Evolutionary conservation across 2,797 vertebrate genomes (phyloP), one percentile per base, ranked within the genome.

Genomic region (Botia almorhae): DNA sequence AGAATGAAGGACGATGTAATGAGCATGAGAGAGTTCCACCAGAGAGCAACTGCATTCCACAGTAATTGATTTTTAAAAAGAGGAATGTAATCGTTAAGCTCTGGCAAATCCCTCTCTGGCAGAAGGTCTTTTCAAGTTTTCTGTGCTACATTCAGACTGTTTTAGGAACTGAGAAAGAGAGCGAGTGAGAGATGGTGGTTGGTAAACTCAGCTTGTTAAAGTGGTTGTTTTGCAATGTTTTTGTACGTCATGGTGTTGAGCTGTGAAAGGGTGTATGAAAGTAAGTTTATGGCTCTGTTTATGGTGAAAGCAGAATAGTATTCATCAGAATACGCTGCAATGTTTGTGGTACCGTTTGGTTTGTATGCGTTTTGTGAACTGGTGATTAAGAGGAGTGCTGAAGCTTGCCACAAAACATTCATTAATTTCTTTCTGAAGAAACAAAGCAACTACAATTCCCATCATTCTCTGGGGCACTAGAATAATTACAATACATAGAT

Each of bases 91-190:
- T 63, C 69, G 55, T 69, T 78, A 71, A 64, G 19, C 76, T 53
- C 56, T 64, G 26, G 58, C 76, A 78, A 63, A 71, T 71, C 58
- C 48, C 46, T 78, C 19, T 71, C n/a, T 53, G 56, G 46, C 67
- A 78, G 26, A 78, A 78, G 68, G 68, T 63, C 76, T 71, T 71
- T 78, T 78, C 68, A 70, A 71, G 68, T 78, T 63, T 63, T 53
- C 76, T 50, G 46, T 50, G 19, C 58, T 26, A 53, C 56, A 53
- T 78, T 71, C 14, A 14, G 21, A 78, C 46, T 23, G 56, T 78
- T 63, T 63, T 21, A 23, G 46, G 2, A 63, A 63, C n/a, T 21
- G 13, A 68, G 48, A 78, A 68, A 39, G 23, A 13, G 61, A 68
- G 74, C 4, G 0, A 16, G 39, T 4, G 36, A 39, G 36, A 39